Evolutionary conservation across 2,797 vertebrate species (phyloP).

Genomic region (Bradypus variegatus): DNA sequence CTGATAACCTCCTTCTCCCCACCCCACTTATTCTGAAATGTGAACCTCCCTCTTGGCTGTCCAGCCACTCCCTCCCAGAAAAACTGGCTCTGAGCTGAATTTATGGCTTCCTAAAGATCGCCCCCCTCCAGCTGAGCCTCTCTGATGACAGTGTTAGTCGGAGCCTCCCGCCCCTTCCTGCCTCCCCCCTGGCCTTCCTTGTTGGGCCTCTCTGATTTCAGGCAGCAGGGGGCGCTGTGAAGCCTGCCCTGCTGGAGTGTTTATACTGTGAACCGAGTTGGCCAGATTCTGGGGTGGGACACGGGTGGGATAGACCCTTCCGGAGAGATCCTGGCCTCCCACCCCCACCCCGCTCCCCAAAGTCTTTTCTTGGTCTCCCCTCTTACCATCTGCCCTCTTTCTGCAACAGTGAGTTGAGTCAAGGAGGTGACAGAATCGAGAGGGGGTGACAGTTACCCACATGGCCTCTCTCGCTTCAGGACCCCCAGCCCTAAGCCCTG

Average conservation of each 20-base stretch:
- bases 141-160: slow-evolving; percentile 23
- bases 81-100: not conserved
- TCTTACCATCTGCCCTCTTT: not conserved
- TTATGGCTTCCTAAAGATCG: not conserved
- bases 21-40: slow-evolving; percentile 55
- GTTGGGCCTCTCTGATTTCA: slow-evolving; percentile 50
- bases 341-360: not conserved
- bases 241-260: slow-evolving; percentile 44
- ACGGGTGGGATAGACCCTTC: not conserved
- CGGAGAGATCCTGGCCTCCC: not conserved
- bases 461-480: slow-evolving; percentile 15
- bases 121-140: not conserved
- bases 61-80: not conserved
- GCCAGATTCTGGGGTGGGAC: not conserved
- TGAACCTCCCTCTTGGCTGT: slow-evolving; percentile 39
- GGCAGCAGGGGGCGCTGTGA: slow-evolving; percentile 50
- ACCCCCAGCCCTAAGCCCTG: not conserved
- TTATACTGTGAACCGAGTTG: slow-evolving; percentile 66
- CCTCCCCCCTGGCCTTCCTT: slow-evolving; percentile 23
- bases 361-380: not conserved
- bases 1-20: not conserved
- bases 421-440: not conserved
- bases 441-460: not conserved
- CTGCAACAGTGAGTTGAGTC: not conserved
- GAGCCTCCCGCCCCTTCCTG: not conserved